Evolutionary conservation across 2,888 invertebrate species (phyloP).

Genomic region (Invenusta paracnida): DNA sequence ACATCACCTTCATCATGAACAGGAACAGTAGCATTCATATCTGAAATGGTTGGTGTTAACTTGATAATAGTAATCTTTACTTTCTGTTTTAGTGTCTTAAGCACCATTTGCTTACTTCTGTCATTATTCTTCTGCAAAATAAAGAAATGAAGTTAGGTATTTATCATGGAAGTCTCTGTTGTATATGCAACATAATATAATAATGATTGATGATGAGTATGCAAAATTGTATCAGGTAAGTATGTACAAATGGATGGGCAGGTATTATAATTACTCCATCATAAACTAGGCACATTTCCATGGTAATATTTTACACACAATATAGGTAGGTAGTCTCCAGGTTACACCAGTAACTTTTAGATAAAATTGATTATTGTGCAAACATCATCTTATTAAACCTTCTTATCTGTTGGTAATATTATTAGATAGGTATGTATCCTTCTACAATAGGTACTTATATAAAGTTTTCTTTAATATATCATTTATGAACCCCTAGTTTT

Average conservation of each 20-base stretch:
- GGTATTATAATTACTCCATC: background rate
- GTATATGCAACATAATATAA: no score
- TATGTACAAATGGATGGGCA: background rate
- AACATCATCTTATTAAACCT: background rate
- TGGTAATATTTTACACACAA: background rate
- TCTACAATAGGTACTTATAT: background rate
- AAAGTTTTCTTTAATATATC: no score
- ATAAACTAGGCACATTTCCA: background rate
- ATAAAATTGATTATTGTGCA: background rate
- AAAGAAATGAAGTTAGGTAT: background rate
- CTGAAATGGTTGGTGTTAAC: background rate
- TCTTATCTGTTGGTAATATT: background rate
- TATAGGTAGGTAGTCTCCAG: background rate
- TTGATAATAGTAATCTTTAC: background rate
- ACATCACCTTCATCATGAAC: background rate
- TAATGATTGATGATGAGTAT: no score
- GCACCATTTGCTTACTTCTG: background rate
- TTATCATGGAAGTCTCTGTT: background rate
- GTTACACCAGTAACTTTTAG: background rate
- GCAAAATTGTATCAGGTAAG: background rate
- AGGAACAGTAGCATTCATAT: background rate
- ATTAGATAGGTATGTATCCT: background rate
- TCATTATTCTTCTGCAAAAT: background rate
- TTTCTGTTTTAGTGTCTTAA: background rate
- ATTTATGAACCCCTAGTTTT: no score